Conservation (phyloP, 2,888 invertebrate species). For the Eupithecia vulgata region DNA sequence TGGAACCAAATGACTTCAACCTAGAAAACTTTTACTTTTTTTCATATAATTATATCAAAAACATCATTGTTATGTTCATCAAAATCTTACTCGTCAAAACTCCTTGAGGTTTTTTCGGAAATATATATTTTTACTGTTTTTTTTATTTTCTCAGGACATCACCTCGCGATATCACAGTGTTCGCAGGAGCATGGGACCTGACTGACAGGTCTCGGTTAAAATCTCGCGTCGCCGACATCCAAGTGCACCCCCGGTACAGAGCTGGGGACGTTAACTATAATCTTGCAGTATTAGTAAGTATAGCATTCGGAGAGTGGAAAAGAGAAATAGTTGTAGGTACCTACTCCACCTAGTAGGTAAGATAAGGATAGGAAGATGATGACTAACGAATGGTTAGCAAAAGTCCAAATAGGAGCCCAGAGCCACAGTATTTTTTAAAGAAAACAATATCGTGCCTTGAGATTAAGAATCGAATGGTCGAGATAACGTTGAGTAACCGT, state of each 20-base stretch:
- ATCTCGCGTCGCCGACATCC: slow-evolving; percentile 59
- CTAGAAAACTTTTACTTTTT: background rate
- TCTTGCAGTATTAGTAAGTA: slow-evolving; percentile 68
- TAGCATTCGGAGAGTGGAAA: background rate
- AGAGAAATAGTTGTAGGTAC: background rate
- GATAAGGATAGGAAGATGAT: no score
- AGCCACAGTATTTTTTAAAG: no score
- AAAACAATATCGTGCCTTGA: no score
- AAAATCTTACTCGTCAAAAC: no score
- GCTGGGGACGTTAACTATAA: slow-evolving; percentile 61
- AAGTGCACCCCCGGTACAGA: slow-evolving; percentile 62
- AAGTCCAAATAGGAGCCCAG: no score
- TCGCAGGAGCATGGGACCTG: slow-evolving; percentile 68
- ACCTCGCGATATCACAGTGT: slow-evolving; percentile 62
- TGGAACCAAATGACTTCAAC: background rate
- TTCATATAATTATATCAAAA: background rate
- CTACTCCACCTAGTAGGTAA: no score
- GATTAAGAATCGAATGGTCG: no score
- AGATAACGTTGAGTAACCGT: no score
- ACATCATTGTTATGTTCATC: no score
- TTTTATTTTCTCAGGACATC: slow-evolving; percentile 47
- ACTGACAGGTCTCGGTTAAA: slow-evolving; percentile 56
- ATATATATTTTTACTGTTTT: background rate
- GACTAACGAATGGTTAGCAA: no score
- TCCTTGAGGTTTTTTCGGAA: background rate